phyloP scores from a whole-genome alignment of 92 coral and sea anemone genomes.

The Paragorgia papillata region DNA sequence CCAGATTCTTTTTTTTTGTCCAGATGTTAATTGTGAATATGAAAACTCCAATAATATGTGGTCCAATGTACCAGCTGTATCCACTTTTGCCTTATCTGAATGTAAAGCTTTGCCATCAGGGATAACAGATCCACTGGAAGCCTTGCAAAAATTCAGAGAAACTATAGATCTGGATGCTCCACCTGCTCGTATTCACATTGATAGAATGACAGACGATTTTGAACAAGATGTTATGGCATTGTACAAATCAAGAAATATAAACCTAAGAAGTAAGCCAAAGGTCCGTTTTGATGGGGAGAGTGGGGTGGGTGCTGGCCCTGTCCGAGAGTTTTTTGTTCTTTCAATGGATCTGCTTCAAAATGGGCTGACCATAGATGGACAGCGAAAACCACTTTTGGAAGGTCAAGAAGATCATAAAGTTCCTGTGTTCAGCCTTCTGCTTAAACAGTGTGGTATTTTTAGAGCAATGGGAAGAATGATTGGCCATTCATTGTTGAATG shows the following conservation, averaged over 20 bases:
- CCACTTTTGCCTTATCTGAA: neutral
- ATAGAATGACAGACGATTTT: conserved; percentile 12
- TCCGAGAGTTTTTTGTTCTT: conserved; percentile 22
- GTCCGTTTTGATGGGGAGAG: conserved; percentile 9
- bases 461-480: neutral
- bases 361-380: conserved; percentile 4
- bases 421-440: neutral
- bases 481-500: conserved; percentile 12
- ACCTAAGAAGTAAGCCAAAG: conserved; percentile 9
- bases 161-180: conserved; percentile 4
- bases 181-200: conserved; percentile 15
- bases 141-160: conserved; percentile 20
- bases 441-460: conserved; percentile 9
- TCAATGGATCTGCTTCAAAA: conserved; percentile 10
- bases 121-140: conserved; percentile 10
- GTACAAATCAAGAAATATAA: conserved; percentile 6
- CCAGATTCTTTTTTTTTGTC: no score
- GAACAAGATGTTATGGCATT: conserved; percentile 10
- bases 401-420: conserved; percentile 13
- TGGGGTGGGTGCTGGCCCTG: conserved; percentile 24
- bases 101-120: no score
- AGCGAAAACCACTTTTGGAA: conserved; percentile 13
- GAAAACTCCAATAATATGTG: no score
- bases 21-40: no score
- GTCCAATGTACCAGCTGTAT: no score